These are phyloP conservation scores for Papilio machaon DNA, from an alignment of 1,140 invertebrate species.

Conservation along the genomic window DNA sequence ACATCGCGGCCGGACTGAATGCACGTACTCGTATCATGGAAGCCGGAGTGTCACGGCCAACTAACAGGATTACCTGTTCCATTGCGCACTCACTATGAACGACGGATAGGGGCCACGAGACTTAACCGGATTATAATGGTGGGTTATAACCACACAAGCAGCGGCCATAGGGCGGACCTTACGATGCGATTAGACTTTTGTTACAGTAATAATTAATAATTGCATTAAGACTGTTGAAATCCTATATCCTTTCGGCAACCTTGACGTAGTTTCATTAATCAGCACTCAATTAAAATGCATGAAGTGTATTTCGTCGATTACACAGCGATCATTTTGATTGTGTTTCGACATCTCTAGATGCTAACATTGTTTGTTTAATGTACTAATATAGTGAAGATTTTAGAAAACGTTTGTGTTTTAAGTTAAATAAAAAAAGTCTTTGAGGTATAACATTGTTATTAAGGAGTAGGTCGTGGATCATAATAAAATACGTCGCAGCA, in stretches of 20 bases:
- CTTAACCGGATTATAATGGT: constrained; percentile 72
- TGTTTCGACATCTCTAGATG: neutral
- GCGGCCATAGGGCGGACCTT: constrained; percentile 53
- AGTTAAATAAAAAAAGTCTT: neutral
- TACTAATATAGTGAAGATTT: neutral
- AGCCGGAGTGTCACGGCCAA: constrained; percentile 79
- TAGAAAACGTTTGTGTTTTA: neutral
- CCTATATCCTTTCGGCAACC: constrained; percentile 1
- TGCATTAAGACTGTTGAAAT: constrained; percentile 11
- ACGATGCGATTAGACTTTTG: constrained; percentile 30
- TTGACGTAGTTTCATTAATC: constrained; percentile 1
- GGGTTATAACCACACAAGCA: constrained; percentile 61
- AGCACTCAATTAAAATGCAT: constrained; percentile 23
- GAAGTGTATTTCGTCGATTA: neutral
- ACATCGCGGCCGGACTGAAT: constrained; percentile 67
- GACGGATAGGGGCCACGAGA: constrained; percentile 67
- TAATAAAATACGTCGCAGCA: constrained; percentile 6
- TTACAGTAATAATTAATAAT: constrained; percentile 19
- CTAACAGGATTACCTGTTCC: constrained; percentile 81
- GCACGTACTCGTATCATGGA: constrained; percentile 64
- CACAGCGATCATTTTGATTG: neutral
- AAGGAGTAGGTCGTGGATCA: constrained; percentile 8
- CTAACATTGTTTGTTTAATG: neutral
- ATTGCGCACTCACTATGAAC: constrained; percentile 72
- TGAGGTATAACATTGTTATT: neutral